A percentile compares a stretch with the other conserved stretches of the same genome.
phyloP scores from a whole-genome alignment of 2,113 vertebrate species.

The Rhinichthys klamathensis region DNA sequence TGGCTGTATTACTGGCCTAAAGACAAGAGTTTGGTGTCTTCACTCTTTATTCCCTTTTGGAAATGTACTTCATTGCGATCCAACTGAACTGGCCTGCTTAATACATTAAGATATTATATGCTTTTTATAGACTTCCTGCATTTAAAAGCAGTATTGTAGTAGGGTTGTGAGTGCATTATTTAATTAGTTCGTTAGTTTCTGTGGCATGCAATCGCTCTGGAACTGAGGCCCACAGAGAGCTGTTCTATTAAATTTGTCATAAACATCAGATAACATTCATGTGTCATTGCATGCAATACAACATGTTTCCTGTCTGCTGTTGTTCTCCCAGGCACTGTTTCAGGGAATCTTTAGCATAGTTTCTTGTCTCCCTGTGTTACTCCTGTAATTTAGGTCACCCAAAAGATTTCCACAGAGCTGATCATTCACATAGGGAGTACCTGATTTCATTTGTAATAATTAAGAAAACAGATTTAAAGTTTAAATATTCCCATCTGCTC shows the following conservation, averaged over 20 bases:
- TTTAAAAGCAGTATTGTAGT: slow-evolving; percentile 15
- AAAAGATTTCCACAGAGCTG: background rate
- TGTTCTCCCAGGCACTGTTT: slow-evolving; percentile 13
- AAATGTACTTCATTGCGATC: background rate
- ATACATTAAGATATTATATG: slow-evolving; percentile 1
- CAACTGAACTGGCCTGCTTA: slow-evolving; percentile 11
- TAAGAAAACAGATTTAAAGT: slow-evolving; percentile 13
- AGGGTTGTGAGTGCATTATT: slow-evolving; percentile 24
- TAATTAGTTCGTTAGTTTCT: slow-evolving; percentile 12
- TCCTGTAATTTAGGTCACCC: slow-evolving; percentile 46
- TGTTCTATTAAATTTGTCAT: slow-evolving; percentile 48
- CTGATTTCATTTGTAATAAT: slow-evolving; percentile 20
- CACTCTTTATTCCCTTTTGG: background rate
- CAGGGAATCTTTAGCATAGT: slow-evolving; percentile 37
- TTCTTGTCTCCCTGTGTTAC: slow-evolving; percentile 17
- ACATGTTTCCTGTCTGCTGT: slow-evolving; percentile 18
- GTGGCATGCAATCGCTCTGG: slow-evolving; percentile 12
- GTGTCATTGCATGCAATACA: background rate
- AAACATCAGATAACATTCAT: slow-evolving; percentile 33
- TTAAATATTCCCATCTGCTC: slow-evolving; percentile 7
- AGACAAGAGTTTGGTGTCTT: background rate
- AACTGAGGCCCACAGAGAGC: slow-evolving; percentile 21
- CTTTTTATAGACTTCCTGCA: slow-evolving; percentile 19
- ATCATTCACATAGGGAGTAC: background rate
- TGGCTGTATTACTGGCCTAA: background rate